Evolutionary conservation across 35 echinoderm and acorn worm species (phyloP).

Genomic region (Strongylocentrotus purpuratus): DNA sequence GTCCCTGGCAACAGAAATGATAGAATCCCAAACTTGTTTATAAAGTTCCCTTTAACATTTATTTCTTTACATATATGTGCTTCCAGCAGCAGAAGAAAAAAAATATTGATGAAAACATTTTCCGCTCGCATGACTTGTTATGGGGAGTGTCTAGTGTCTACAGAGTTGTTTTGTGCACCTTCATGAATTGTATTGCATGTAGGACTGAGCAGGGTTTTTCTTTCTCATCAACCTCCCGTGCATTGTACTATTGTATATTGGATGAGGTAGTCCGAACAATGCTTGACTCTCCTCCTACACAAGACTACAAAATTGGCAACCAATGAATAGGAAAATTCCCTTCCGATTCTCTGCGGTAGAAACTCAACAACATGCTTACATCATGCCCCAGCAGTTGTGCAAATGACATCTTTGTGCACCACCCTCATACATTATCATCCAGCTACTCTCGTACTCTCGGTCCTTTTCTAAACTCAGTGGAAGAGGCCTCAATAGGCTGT

Average conservation of each 20-base stretch:
- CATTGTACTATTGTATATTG: not conserved
- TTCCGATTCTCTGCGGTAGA: not conserved
- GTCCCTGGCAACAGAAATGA: too few species aligned
- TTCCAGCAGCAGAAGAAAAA: not conserved
- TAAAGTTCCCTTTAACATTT: too few species aligned
- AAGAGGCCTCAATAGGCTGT: slow-evolving; percentile 15
- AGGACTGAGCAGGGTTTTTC: not conserved
- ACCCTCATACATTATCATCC: not conserved
- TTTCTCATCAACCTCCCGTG: not conserved
- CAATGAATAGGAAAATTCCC: not conserved
- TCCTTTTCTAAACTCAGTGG: not conserved
- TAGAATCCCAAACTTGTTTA: too few species aligned
- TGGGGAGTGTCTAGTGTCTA: not conserved
- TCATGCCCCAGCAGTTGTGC: not conserved
- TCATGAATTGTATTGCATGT: not conserved
- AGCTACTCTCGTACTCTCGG: not conserved
- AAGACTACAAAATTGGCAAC: not conserved
- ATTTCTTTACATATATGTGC: too few species aligned
- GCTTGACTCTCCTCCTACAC: not conserved
- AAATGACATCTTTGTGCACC: not conserved
- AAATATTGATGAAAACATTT: not conserved
- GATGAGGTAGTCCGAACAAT: not conserved
- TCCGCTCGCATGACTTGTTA: not conserved
- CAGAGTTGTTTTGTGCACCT: not conserved
- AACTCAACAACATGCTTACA: not conserved